Evolutionary conservation across 2,888 invertebrate species (phyloP).

Genomic region (Pecten maximus): DNA sequence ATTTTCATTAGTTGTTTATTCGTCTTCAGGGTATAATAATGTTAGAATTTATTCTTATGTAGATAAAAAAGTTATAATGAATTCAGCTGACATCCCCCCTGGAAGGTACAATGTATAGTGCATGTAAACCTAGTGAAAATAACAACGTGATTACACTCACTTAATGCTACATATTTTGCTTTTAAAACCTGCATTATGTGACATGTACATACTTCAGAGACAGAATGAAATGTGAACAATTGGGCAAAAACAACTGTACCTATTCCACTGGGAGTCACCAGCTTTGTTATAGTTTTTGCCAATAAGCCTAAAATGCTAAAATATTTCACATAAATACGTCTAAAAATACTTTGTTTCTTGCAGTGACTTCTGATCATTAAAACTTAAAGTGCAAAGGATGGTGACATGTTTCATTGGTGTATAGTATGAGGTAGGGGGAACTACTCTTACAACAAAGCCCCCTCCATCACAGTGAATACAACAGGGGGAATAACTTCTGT

Average conservation of each 20-base stretch:
- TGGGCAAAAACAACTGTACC: not conserved
- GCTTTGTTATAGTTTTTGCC: not conserved
- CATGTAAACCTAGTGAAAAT: not conserved
- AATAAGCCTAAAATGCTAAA: constrained; percentile 5
- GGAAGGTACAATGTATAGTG: not conserved
- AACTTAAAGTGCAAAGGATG: not conserved
- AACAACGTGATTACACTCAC: not conserved
- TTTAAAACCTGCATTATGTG: not conserved
- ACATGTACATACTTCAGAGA: not conserved
- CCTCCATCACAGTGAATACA: not conserved
- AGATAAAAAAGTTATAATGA: not conserved
- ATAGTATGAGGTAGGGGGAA: not conserved
- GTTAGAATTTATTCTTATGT: not conserved
- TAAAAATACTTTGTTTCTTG: not conserved
- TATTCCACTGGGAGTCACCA: not conserved
- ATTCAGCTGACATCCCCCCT: not conserved
- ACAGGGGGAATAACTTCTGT: too few relatives aligned
- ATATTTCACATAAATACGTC: not conserved
- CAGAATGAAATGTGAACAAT: not conserved
- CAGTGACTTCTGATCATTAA: not conserved
- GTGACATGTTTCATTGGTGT: too few relatives aligned
- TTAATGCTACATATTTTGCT: not conserved
- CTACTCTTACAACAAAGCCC: not conserved
- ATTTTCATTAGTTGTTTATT: not conserved
- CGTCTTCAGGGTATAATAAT: too few relatives aligned